Percentiles rank a stretch among this genome's conserved stretches.
Conservation (phyloP, 64 coral and sea anemone genomes). For the Catalaphyllia jardinei region DNA sequence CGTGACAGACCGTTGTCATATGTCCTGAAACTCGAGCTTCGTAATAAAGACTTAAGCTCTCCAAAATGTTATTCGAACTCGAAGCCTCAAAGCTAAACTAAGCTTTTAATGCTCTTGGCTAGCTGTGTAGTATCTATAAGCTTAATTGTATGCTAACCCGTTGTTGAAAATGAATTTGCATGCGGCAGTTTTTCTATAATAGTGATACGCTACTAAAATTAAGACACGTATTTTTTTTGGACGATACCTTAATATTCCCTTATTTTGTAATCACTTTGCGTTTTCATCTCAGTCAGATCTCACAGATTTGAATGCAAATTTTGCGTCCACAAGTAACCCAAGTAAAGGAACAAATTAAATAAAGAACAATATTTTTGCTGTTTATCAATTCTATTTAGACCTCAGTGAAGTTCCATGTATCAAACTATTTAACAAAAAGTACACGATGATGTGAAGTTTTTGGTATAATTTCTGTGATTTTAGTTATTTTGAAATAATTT, state of each 20-base stretch:
- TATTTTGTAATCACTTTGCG: background rate
- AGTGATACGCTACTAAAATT: background rate
- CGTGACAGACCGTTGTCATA: background rate
- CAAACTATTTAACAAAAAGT: no score
- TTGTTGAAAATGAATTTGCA: background rate
- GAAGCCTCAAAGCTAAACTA: background rate
- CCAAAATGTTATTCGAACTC: background rate
- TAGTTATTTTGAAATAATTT: no score
- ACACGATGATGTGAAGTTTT: no score
- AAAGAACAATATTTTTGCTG: background rate
- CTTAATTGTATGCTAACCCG: no score
- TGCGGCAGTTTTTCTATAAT: background rate
- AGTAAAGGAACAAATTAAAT: constrained; percentile 5
- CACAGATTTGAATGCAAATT: constrained; percentile 10
- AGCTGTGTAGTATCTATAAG: background rate
- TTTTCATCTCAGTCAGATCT: background rate
- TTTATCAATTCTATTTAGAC: constrained; percentile 1
- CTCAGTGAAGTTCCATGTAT: background rate
- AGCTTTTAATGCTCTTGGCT: constrained; percentile 3
- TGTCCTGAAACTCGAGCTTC: background rate
- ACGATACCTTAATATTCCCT: background rate
- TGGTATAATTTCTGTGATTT: no score
- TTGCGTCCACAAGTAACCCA: background rate
- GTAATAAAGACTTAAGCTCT: background rate
- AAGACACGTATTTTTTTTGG: background rate